Percentiles rank a stretch among this genome's conserved stretches.
Conservation (phyloP, 2,797 vertebrate genomes). For the Malurus splendens region DNA sequence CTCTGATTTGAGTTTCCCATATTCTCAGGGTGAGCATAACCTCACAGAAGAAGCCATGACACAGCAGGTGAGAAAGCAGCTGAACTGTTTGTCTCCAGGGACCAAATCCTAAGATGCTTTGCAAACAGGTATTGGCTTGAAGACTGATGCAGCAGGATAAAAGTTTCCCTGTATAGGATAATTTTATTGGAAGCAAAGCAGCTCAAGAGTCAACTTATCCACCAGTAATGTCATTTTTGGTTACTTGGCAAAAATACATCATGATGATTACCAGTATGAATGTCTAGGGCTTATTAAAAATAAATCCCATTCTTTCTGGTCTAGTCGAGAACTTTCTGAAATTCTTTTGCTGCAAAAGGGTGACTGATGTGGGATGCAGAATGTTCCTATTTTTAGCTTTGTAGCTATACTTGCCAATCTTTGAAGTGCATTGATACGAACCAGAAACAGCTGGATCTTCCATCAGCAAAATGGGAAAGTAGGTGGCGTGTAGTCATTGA, state of each 20-base stretch:
- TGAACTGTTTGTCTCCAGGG: not conserved
- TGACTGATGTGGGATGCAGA: not conserved
- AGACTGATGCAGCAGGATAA: not conserved
- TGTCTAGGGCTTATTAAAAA: not conserved
- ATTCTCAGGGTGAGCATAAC: not conserved
- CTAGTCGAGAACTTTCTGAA: not conserved
- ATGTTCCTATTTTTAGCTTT: conserved; percentile 5
- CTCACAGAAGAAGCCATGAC: not conserved
- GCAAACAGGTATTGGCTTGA: not conserved
- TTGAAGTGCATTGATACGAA: not conserved
- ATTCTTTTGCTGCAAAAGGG: not conserved
- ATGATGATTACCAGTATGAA: not conserved
- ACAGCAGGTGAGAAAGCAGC: not conserved
- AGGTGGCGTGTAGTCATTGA: conserved; percentile 14
- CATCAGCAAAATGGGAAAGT: conserved; percentile 15
- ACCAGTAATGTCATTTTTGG: not conserved
- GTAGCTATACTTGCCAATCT: conserved; percentile 5
- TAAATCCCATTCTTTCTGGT: not conserved
- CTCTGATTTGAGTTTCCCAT: not conserved
- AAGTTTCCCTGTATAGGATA: not conserved
- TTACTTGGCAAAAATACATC: not conserved
- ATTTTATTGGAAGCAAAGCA: not conserved
- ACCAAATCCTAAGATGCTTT: not conserved
- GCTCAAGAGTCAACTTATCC: not conserved
- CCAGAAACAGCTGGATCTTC: conserved; percentile 31